Conservation (phyloP, 2,113 vertebrate genomes). For the Urocitellus parryii region DNA sequence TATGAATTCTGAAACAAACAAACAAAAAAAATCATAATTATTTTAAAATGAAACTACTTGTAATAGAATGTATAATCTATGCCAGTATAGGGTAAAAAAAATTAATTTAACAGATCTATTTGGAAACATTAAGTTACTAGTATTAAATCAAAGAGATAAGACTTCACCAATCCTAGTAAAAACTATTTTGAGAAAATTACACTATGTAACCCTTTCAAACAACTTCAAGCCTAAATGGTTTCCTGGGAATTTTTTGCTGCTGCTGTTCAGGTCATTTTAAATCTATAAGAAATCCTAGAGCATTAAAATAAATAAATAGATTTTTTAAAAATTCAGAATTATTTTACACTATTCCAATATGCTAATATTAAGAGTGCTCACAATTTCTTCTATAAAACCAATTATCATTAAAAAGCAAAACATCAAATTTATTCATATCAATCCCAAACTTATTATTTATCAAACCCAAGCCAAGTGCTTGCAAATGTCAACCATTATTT, state of each 20-base stretch:
- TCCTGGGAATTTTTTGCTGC: neutral
- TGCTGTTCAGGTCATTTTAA: neutral
- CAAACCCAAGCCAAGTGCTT: neutral
- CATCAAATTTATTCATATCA: neutral
- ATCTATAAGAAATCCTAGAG: neutral
- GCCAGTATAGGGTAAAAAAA: neutral
- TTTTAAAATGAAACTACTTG: no score
- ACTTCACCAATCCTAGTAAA: no score
- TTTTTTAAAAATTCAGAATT: neutral
- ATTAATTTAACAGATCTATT: neutral
- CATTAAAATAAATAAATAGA: neutral
- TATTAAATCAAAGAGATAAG: no score
- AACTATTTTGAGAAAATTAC: no score
- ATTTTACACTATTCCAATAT: no score
- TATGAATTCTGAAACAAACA: no score
- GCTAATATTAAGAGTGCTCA: no score
- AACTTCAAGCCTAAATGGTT: neutral
- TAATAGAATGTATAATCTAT: no score
- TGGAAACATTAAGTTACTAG: neutral
- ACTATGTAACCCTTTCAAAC: neutral
- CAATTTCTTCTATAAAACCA: neutral
- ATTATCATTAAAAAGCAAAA: neutral
- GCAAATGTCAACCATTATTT: no score
- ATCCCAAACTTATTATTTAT: neutral
- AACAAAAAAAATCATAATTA: no score